phyloP scores from a whole-genome alignment of 2,113 vertebrate genomes.

The Ophiodon elongatus region DNA sequence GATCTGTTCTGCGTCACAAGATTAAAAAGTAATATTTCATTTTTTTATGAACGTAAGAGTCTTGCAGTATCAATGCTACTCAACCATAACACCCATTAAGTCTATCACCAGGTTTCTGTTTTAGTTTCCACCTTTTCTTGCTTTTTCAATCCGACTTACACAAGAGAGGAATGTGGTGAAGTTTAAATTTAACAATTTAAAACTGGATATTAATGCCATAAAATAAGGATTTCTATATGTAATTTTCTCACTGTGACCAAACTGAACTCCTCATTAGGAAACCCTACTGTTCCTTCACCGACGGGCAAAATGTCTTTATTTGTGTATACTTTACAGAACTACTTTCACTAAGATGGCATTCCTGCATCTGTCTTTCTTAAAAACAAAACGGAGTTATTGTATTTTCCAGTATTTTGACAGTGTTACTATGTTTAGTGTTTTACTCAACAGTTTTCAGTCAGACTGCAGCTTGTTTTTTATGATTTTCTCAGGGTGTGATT shows the following conservation, averaged over 20 bases:
- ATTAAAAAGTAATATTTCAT: too few species aligned
- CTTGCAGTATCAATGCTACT: too few species aligned
- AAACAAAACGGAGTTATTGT: not conserved
- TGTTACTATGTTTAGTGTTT: conserved; percentile 29
- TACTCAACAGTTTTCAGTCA: conserved; percentile 33
- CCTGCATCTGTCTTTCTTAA: conserved; percentile 10
- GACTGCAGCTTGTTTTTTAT: not conserved
- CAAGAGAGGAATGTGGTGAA: not conserved
- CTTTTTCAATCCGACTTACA: not conserved
- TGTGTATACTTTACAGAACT: not conserved
- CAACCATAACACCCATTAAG: too few species aligned
- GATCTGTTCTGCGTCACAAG: not conserved
- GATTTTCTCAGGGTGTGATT: not conserved
- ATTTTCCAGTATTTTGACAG: conserved; percentile 5
- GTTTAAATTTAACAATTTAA: too few species aligned
- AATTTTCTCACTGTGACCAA: not conserved
- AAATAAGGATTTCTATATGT: not conserved
- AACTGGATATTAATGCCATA: too few species aligned
- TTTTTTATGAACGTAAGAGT: not conserved
- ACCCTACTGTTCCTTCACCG: not conserved
- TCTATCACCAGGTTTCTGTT: not conserved
- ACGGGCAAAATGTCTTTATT: not conserved
- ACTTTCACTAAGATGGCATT: not conserved
- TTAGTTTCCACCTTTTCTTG: not conserved
- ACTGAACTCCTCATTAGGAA: not conserved